A percentile compares a stretch with the other conserved stretches of the same genome.
Conservation (phyloP, 2,888 invertebrate genomes). For the Apodemia hepburni region DNA sequence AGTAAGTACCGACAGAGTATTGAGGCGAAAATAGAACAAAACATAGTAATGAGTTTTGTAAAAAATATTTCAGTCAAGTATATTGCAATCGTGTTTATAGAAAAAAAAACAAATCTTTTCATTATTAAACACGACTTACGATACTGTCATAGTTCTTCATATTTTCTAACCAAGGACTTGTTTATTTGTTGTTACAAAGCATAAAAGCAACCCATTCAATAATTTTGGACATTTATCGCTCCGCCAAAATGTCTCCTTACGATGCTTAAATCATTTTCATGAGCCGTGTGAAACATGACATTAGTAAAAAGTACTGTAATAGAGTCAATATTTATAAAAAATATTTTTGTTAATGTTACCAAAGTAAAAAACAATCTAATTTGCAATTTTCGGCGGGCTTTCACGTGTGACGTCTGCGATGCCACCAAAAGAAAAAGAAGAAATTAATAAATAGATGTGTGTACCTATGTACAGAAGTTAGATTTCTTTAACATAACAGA, state of each 20-base stretch:
- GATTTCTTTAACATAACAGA: too few relatives aligned
- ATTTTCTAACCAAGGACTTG: background rate
- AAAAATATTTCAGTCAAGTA: background rate
- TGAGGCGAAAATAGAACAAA: too few relatives aligned
- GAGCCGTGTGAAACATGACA: background rate
- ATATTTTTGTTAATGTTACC: too few relatives aligned
- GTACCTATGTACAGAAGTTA: too few relatives aligned
- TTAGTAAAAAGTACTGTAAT: background rate
- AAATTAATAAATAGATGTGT: too few relatives aligned
- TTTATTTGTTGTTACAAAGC: background rate
- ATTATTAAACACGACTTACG: background rate
- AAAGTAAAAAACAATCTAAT: too few relatives aligned
- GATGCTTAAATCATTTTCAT: background rate
- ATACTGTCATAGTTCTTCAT: background rate
- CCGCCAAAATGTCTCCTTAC: background rate
- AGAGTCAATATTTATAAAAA: too few relatives aligned
- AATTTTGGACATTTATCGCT: background rate
- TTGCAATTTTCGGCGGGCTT: too few relatives aligned
- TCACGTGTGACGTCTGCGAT: too few relatives aligned
- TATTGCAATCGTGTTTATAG: background rate
- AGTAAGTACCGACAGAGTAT: too few relatives aligned
- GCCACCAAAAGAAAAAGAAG: too few relatives aligned
- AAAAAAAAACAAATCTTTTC: background rate
- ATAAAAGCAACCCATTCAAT: background rate
- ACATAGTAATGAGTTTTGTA: background rate